Percentiles rank a stretch among this genome's conserved stretches.
These are phyloP conservation scores for Volucella zonaria DNA, from an alignment of 2,888 invertebrate genomes.

Conservation along the genomic window DNA sequence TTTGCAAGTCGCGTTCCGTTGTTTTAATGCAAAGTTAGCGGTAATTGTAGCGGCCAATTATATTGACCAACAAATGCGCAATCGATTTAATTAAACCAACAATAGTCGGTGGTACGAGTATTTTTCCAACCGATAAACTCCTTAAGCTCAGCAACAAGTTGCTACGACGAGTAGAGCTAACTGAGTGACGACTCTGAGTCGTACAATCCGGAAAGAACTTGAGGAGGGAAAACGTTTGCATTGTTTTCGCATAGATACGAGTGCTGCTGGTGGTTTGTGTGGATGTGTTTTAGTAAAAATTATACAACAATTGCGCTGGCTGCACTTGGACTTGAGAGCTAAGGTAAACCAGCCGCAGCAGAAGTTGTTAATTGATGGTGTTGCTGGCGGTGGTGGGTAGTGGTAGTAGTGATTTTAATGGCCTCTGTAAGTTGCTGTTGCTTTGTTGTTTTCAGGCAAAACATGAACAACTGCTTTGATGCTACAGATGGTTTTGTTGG, in stretches of 20 bases:
- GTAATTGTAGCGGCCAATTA: constrained; percentile 45
- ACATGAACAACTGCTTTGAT: constrained; percentile 30
- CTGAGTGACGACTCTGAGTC: background rate
- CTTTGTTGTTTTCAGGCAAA: constrained; percentile 34
- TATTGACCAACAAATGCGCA: constrained; percentile 49
- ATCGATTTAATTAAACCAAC: constrained; percentile 58
- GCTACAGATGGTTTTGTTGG: constrained; percentile 28
- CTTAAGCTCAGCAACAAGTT: constrained; percentile 58
- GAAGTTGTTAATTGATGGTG: background rate
- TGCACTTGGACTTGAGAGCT: constrained; percentile 67
- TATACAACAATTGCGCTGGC: constrained; percentile 41
- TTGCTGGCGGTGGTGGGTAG: constrained; percentile 14
- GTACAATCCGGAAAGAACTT: constrained; percentile 47
- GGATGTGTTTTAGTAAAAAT: constrained; percentile 8
- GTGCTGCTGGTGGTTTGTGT: constrained; percentile 8
- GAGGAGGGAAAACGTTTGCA: constrained; percentile 40
- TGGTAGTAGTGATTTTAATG: constrained; percentile 37
- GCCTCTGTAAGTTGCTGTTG: constrained; percentile 23
- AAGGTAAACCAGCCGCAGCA: constrained; percentile 31
- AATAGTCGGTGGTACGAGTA: background rate
- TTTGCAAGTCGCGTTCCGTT: constrained; percentile 43
- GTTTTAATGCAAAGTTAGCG: constrained; percentile 34
- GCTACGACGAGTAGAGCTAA: constrained; percentile 8
- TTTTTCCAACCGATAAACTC: constrained; percentile 5
- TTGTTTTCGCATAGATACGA: constrained; percentile 25